phyloP scores from a whole-genome alignment of 2,797 vertebrate genomes.

The Allobates femoralis region DNA sequence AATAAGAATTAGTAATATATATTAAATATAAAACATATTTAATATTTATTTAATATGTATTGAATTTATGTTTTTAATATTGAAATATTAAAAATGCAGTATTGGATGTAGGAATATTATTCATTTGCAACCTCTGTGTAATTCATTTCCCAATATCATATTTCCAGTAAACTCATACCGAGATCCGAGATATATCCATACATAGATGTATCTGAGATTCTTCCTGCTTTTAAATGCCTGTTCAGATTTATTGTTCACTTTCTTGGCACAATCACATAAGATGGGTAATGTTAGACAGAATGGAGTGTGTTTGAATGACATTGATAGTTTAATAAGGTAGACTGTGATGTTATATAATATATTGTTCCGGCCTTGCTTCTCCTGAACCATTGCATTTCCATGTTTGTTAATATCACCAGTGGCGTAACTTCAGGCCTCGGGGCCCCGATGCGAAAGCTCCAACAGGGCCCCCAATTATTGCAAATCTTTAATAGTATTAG shows the following conservation, averaged over 20 bases:
- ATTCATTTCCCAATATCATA: neutral
- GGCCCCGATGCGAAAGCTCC: too few species aligned
- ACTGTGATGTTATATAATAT: neutral
- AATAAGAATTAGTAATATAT: too few species aligned
- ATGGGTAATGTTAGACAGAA: slow-evolving; percentile 19
- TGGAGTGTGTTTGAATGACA: slow-evolving; percentile 20
- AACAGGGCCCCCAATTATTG: too few species aligned
- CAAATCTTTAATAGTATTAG: too few species aligned
- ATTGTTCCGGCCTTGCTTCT: neutral
- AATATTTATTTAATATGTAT: too few species aligned
- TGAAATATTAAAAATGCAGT: too few species aligned
- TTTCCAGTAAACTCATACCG: slow-evolving; percentile 7
- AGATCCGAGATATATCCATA: slow-evolving; percentile 34
- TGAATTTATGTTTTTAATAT: too few species aligned
- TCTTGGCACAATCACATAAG: slow-evolving; percentile 24
- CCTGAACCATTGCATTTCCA: neutral
- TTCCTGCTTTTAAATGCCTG: slow-evolving; percentile 26
- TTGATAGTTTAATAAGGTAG: slow-evolving; percentile 35
- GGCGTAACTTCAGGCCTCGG: too few species aligned
- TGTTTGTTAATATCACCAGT: neutral
- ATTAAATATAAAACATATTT: too few species aligned
- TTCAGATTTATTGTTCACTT: slow-evolving; percentile 27
- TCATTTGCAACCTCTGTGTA: neutral
- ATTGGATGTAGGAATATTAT: too few species aligned
- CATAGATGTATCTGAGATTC: slow-evolving; percentile 23